Evolutionary conservation across 2,113 vertebrate species (phyloP).

Genomic region (Pachycephala philippinensis): DNA sequence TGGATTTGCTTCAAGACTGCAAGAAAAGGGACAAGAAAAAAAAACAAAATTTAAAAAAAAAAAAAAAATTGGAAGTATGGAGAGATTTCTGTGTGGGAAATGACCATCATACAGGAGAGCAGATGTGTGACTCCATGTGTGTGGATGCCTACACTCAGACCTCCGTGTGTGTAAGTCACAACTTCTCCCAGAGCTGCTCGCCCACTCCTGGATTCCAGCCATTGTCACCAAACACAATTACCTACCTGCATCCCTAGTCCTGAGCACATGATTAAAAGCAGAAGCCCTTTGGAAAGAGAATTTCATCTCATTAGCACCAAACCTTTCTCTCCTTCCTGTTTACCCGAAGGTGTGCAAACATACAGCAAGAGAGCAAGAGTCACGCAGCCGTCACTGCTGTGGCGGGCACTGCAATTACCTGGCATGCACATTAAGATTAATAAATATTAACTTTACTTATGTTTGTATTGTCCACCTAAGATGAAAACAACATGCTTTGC

Average conservation of each 20-base stretch:
- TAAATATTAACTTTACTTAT: constrained; percentile 72
- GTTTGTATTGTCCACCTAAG: constrained; percentile 62
- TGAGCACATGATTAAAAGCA: background rate
- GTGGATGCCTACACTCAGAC: background rate
- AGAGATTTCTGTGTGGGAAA: background rate
- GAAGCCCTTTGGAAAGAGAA: background rate
- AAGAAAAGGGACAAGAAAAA: background rate
- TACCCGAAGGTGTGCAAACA: background rate
- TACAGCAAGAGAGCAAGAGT: background rate
- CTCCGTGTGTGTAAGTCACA: accelerated
- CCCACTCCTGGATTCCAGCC: background rate
- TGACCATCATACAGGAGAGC: accelerated
- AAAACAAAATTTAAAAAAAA: background rate
- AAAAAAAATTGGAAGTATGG: background rate
- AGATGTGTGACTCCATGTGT: background rate
- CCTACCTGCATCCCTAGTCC: background rate
- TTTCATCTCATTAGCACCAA: constrained; percentile 21
- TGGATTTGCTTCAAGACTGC: background rate
- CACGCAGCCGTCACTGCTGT: background rate
- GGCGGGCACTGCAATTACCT: background rate
- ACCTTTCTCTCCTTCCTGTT: constrained; percentile 12
- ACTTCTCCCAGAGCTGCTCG: background rate
- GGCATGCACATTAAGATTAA: constrained; percentile 43
- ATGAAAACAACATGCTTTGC: constrained; percentile 67
- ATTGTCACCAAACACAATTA: background rate